Base-by-base conservation (phyloP, 2,797 vertebrate species). In the Anguilla marmorata region DNA sequence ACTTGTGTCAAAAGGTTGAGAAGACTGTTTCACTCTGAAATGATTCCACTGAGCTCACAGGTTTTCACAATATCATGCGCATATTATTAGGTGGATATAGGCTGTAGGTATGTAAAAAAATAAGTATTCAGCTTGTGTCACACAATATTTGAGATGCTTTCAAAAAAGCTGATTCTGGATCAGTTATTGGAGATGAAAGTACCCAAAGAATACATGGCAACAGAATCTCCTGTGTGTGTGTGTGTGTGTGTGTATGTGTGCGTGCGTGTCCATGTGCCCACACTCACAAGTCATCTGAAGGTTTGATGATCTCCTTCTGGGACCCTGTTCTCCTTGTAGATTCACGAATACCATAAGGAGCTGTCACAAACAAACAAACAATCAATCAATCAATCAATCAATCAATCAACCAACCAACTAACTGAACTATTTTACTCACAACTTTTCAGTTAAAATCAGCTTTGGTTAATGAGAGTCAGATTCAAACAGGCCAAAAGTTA, bases 261-360 rank as follows among this genome's bases (percentile, higher is more conserved):
- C 9, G 33, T 45, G 16, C 21, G 33, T 41, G 74, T 19, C 0
- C n/a, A 41, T 19, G 19, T 79, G 33, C 16, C 79, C 37, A 88
- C 86, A 94, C 97, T 93, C 94, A 99, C 99, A 94, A 94, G 94
- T 94, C 96, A 45, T 98, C 97, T 21, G 95, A 86, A 0, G 96
- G 93, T 93, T 96, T 98, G 5, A 91, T 90, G 16, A 93, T 90
- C 90, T 98, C 98, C 93, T 97, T 99, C 91, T 97, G 96, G 41
- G 98, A 98, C 27, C 98, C 98, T 0, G 96, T 98, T 95, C 96
- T 98, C 91, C 98, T 97, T 56, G 98, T 99, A 87, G 99, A 98
- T 94, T 99, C 99, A 89, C 99, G 97, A 91, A 99, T 97, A 69
- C 99, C 99, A 69, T 99, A 99, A 0, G 99, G 99, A 88, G 99